Evolutionary conservation across 2,888 invertebrate genomes (phyloP), one percentile per base, ranked within the genome.

Genomic region (Acanthoscelides obtectus): DNA sequence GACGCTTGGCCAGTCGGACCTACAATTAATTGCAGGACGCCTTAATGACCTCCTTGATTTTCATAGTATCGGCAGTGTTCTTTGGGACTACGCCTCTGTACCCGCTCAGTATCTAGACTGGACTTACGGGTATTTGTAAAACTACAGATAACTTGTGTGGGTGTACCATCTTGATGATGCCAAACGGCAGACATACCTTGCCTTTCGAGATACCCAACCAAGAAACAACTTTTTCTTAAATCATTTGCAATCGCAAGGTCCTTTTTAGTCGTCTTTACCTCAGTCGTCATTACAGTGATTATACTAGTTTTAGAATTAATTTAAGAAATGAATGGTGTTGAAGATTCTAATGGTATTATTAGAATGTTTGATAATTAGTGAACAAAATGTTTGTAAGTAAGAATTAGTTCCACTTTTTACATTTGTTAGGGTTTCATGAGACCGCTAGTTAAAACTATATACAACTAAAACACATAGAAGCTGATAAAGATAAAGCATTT

Each of bases 341-440:
- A 45, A 12, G 45, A 1, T 12, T 12, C 72, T 70, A 71, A 70
- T 20, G 73, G 25, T 8, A 73, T 68, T 4, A 45, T 45, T 45
- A 45, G 45, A 45, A 45, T 45, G 45, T 45, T 45, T 45, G 45
- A 45, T 45, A 1, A 45, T 45, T 45, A 45, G 45, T 45, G 45
- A 45, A 45, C 45, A 45, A 25, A 25, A 45, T 45, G 45, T 1
- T 12, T 45, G 45, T 45, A 17, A 45, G 45, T 45, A 45, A 17
- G 45, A 45, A 45, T 45, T 45, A 45, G 45, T 45, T 45, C 12
- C 45, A 45, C 45, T 45, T 45, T 45, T 45, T 45, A 45, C 45
- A 45, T 45, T 45, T 45, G 45, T 45, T 45, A 45, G 45, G 45
- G 45, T 45, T 45, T 45, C 17, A 45, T 45, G 45, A 45, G 45